Conservation (phyloP, 2,888 invertebrate genomes). For the Tillus elongatus region DNA sequence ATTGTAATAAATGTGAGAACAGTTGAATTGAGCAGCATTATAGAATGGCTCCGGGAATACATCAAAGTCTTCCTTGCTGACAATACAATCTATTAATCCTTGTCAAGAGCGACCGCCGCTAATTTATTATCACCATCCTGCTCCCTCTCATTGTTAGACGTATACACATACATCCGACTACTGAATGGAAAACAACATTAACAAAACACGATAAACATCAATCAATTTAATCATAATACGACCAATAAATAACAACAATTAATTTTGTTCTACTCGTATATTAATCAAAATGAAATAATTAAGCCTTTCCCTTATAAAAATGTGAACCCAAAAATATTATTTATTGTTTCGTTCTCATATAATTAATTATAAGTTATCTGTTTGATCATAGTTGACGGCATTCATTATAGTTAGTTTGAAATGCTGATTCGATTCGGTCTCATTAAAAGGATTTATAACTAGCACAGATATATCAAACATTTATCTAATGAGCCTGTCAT, state of each 20-base stretch:
- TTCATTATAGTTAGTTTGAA: too few relatives aligned
- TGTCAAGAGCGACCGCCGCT: slow-evolving; percentile 38
- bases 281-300: slow-evolving; percentile 7
- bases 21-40: slow-evolving; percentile 37
- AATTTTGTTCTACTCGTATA: slow-evolving; percentile 22
- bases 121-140: slow-evolving; percentile 38
- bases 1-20: slow-evolving; percentile 40
- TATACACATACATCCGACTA: slow-evolving; percentile 20
- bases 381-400: too few relatives aligned
- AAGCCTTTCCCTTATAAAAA: slow-evolving; percentile 1
- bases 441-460: too few relatives aligned
- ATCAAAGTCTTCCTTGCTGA: slow-evolving; percentile 41
- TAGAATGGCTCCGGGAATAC: slow-evolving; percentile 35
- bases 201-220: slow-evolving; percentile 34
- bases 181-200: slow-evolving; percentile 34
- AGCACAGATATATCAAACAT: too few relatives aligned
- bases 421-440: too few relatives aligned
- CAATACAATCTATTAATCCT: slow-evolving; percentile 42
- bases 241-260: slow-evolving; percentile 29
- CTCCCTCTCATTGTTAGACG: slow-evolving; percentile 7
- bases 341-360: too few relatives aligned
- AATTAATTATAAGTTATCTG: too few relatives aligned
- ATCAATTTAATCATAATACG: slow-evolving; percentile 33
- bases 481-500: too few relatives aligned
- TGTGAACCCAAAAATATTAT: too few relatives aligned